Evolutionary conservation across 2,797 vertebrate genomes (phyloP).

Genomic region (Menidia menidia): DNA sequence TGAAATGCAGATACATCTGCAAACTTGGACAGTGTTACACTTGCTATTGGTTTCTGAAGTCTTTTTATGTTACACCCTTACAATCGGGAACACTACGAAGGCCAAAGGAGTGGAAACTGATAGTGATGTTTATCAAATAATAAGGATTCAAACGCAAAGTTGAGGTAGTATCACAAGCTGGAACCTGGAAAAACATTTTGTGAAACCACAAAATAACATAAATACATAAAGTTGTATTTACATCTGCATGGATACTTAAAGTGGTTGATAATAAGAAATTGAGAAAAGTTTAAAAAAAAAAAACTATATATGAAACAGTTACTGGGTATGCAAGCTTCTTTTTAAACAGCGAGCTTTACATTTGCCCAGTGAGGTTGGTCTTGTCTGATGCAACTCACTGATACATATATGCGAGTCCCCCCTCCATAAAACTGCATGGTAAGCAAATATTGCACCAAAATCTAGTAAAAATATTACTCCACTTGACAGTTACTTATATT

Average conservation of each 20-base stretch:
- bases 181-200: background rate
- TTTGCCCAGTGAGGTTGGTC: background rate
- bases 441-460: constrained; percentile 35
- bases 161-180: background rate
- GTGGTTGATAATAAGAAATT: background rate
- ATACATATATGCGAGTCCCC: background rate
- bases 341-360: background rate
- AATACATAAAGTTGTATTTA: background rate
- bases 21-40: background rate
- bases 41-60: background rate
- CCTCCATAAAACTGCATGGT: constrained; percentile 6
- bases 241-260: background rate
- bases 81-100: background rate
- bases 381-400: background rate
- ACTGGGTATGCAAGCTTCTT: background rate
- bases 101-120: background rate
- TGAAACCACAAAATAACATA: background rate
- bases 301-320: background rate
- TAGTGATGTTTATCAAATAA: background rate
- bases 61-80: background rate
- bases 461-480: constrained; percentile 19
- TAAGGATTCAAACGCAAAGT: background rate
- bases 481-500: constrained; percentile 5
- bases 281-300: background rate
- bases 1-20: background rate